phyloP scores from a whole-genome alignment of 2,113 vertebrate species.

The Pseudorasbora parva region DNA sequence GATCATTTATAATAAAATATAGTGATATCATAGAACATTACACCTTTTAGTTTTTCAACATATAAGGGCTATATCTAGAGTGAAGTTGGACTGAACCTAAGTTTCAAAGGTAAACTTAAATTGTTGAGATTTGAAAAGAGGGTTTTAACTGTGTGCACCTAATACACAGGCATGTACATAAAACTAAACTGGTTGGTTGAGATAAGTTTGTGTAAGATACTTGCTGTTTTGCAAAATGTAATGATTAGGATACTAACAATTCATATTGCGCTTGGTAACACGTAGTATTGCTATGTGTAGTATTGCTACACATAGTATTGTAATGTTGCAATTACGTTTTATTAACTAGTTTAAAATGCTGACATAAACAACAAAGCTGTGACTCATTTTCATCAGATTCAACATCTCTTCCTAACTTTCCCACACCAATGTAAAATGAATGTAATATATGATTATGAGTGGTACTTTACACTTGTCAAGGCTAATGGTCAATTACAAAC shows the following conservation, averaged over 20 bases:
- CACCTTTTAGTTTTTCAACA: neutral
- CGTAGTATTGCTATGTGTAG: neutral
- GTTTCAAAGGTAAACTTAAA: neutral
- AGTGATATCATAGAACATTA: neutral
- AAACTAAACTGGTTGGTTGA: slow-evolving; percentile 10
- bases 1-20: neutral
- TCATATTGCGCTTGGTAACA: neutral
- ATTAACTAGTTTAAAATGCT: neutral
- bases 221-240: neutral
- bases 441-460: neutral
- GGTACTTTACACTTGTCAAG: neutral
- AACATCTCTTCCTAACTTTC: neutral
- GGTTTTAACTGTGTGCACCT: neutral
- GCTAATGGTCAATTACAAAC: neutral
- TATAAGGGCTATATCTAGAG: neutral
- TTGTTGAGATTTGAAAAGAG: neutral
- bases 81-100: neutral
- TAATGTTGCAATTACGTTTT: neutral
- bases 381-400: neutral
- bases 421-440: neutral
- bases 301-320: neutral
- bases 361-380: neutral
- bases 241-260: neutral
- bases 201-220: neutral
- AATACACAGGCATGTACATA: neutral